These are phyloP conservation scores for Scaptomyza cyrtandrae DNA, from an alignment of 2,888 invertebrate species.

Conservation along the genomic window DNA sequence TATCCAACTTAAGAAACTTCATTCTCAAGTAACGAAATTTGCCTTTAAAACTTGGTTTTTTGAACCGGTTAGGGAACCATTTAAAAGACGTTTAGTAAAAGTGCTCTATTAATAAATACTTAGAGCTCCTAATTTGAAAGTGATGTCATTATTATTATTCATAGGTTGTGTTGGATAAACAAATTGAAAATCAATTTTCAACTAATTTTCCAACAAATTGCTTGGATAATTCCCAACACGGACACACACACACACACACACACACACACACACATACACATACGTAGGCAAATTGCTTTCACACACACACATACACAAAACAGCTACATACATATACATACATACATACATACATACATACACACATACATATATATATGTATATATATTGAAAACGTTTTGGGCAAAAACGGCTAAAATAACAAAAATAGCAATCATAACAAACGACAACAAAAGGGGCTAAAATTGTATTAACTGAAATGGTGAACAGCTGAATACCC, in stretches of 20 bases:
- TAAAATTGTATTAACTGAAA: not conserved
- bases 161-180: constrained; percentile 13
- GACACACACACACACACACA: not conserved
- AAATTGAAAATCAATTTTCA: constrained; percentile 62
- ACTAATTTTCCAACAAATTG: constrained; percentile 72
- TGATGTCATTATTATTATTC: constrained; percentile 28
- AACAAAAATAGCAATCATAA: constrained; percentile 36
- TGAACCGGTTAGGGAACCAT: not conserved
- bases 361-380: not conserved
- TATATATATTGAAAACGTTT: constrained; percentile 15
- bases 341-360: too few relatives aligned
- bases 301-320: constrained; percentile 18
- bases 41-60: too few relatives aligned
- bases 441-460: constrained; percentile 12
- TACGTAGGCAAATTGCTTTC: constrained; percentile 16
- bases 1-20: too few relatives aligned
- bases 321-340: too few relatives aligned
- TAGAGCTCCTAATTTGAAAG: constrained; percentile 13
- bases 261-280: too few relatives aligned
- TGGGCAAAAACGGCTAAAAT: constrained; percentile 15
- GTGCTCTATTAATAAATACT: constrained; percentile 5
- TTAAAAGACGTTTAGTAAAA: not conserved
- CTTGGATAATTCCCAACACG: constrained; percentile 54
- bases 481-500: constrained; percentile 24
- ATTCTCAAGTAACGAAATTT: not conserved